Conservation (phyloP, 2,113 vertebrate species). For the Brachyistius frenatus region DNA sequence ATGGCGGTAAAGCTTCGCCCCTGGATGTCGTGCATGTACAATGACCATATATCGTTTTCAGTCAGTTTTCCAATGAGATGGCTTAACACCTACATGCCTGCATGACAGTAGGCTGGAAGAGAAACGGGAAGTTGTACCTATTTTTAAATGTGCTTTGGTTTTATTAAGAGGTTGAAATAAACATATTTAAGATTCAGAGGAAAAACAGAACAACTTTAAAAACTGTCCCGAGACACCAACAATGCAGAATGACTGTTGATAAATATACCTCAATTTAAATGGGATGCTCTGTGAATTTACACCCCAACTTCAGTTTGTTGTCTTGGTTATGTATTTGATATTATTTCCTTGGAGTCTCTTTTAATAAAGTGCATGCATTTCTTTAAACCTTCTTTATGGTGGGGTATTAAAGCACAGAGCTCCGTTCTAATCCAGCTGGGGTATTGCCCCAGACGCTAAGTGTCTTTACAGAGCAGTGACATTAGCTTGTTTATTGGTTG, state of each 20-base stretch:
- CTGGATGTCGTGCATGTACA: conserved; percentile 4
- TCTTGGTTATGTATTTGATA: conserved; percentile 81
- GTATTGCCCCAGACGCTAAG: conserved; percentile 82
- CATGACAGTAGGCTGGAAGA: not conserved
- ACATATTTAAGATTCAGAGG: conserved; percentile 41
- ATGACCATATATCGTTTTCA: not conserved
- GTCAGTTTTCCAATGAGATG: not conserved
- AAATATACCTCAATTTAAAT: conserved; percentile 72
- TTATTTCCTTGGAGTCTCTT: conserved; percentile 83
- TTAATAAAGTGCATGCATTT: conserved; percentile 84
- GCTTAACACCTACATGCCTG: not conserved
- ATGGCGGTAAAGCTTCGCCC: conserved; percentile 14
- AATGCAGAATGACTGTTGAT: conserved; percentile 60
- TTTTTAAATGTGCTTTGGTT: conserved; percentile 25
- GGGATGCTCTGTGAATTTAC: conserved; percentile 65
- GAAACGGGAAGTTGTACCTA: not conserved
- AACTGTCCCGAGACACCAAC: conserved; percentile 48
- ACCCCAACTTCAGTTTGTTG: conserved; percentile 62
- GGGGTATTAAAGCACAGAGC: conserved; percentile 78
- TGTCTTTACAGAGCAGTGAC: conserved; percentile 84
- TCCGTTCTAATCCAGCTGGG: conserved; percentile 82
- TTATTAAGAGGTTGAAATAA: conserved; percentile 40
- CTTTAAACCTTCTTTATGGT: conserved; percentile 82
- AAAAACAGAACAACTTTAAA: conserved; percentile 7
- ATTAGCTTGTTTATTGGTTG: conserved; percentile 88